A percentile compares a stretch with the other conserved stretches of the same genome.
These are phyloP conservation scores for Paguma larvata DNA, from an alignment of 2,797 vertebrate species.

Conservation along the genomic window DNA sequence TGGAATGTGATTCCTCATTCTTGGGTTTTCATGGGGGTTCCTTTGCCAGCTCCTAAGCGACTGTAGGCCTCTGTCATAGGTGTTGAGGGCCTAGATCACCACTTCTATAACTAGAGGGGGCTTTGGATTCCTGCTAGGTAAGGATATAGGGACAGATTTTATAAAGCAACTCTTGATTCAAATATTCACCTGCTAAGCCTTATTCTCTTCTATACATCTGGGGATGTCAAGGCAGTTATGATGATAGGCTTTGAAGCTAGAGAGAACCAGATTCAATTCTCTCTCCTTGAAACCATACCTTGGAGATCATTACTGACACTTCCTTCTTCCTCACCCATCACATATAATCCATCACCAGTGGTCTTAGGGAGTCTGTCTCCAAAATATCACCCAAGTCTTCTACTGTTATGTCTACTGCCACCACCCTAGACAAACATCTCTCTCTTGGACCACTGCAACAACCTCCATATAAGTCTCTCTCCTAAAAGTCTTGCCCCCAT, in stretches of 20 bases:
- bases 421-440: not conserved
- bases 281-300: constrained; percentile 27
- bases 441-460: not conserved
- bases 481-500: not conserved
- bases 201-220: not conserved
- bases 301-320: not conserved
- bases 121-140: not conserved
- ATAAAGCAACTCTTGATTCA: not conserved
- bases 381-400: not conserved
- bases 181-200: not conserved
- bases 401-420: not conserved
- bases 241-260: not conserved
- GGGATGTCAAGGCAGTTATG: not conserved
- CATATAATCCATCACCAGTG: not conserved
- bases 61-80: not conserved
- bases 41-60: not conserved
- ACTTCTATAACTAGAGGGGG: not conserved
- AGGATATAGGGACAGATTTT: constrained; percentile 45
- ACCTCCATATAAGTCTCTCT: not conserved
- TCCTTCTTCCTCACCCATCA: not conserved
- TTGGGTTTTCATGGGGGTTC: not conserved
- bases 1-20: constrained; percentile 25
- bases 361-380: not conserved
- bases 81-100: not conserved
- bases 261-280: not conserved